Evolutionary conservation across 2,113 vertebrate genomes (phyloP).

Genomic region (Caranx ignobilis): DNA sequence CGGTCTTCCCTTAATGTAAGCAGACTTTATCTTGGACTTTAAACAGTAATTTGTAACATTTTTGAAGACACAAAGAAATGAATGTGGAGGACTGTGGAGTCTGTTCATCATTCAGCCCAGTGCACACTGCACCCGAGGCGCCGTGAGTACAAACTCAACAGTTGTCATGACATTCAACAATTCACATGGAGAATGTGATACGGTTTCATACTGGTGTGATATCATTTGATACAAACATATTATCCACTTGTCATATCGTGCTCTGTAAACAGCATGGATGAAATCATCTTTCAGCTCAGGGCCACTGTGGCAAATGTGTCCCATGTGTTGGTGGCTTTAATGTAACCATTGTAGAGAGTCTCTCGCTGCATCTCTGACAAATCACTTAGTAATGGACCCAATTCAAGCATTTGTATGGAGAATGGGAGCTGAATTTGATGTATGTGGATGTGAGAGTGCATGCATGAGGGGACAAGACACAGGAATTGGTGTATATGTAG

Average conservation of each 20-base stretch:
- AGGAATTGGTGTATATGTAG: constrained; percentile 42
- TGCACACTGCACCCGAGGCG: too few relatives aligned
- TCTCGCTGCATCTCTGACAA: constrained; percentile 8
- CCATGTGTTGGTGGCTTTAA: not conserved
- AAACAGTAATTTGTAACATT: not conserved
- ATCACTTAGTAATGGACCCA: not conserved
- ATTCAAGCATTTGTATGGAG: constrained; percentile 4
- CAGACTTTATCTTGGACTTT: not conserved
- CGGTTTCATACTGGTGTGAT: not conserved
- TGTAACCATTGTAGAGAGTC: not conserved
- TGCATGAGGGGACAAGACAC: constrained; percentile 64
- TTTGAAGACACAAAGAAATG: not conserved
- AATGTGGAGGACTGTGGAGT: not conserved
- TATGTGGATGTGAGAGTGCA: not conserved
- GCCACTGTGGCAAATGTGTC: not conserved
- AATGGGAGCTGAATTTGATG: constrained; percentile 8
- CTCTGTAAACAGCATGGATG: constrained; percentile 8
- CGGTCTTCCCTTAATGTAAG: not conserved
- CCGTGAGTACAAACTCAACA: not conserved
- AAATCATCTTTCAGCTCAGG: not conserved
- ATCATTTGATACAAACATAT: not conserved
- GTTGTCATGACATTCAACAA: not conserved
- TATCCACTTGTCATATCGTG: constrained; percentile 7
- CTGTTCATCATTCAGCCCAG: too few relatives aligned
- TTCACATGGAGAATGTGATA: not conserved